A percentile compares a stretch with the other conserved stretches of the same genome.
These are phyloP conservation scores for Hypothenemus hampei DNA, from an alignment of 1,140 invertebrate species.

Conservation along the genomic window DNA sequence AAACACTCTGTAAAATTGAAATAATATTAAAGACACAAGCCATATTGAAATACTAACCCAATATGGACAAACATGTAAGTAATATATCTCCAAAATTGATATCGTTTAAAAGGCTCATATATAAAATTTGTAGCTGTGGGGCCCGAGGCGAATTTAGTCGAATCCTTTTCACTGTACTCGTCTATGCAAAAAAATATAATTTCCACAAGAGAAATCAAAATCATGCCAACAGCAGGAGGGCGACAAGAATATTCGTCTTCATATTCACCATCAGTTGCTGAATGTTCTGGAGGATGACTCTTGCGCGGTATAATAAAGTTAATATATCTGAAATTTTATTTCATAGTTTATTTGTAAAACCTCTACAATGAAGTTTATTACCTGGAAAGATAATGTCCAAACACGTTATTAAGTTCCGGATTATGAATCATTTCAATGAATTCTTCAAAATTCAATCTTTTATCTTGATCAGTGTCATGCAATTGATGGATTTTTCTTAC, in stretches of 20 bases:
- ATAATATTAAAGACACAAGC: not conserved
- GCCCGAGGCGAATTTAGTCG: constrained; percentile 53
- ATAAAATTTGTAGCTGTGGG: constrained; percentile 75
- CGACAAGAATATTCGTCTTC: constrained; percentile 82
- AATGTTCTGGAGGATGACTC: constrained; percentile 13
- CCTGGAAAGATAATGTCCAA: not conserved
- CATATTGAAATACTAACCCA: constrained; percentile 58
- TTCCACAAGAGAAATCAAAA: constrained; percentile 67
- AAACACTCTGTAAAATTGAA: constrained; percentile 54
- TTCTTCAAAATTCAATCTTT: constrained; percentile 69
- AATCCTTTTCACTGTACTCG: constrained; percentile 44
- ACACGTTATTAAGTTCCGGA: constrained; percentile 36
- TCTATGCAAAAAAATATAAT: constrained; percentile 67
- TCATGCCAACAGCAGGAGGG: constrained; percentile 82
- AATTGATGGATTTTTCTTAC: constrained; percentile 65
- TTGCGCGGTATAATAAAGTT: constrained; percentile 40
- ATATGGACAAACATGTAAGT: constrained; percentile 97
- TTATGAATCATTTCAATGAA: constrained; percentile 72
- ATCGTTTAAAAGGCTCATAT: constrained; percentile 83
- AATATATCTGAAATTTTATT: constrained; percentile 25
- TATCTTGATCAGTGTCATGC: constrained; percentile 67
- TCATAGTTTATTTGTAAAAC: not conserved
- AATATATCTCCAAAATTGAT: constrained; percentile 87
- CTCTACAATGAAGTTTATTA: not conserved
- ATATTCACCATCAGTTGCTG: constrained; percentile 52